Evolutionary conservation across 2,888 invertebrate species (phyloP).

Genomic region (Meloe dianella): DNA sequence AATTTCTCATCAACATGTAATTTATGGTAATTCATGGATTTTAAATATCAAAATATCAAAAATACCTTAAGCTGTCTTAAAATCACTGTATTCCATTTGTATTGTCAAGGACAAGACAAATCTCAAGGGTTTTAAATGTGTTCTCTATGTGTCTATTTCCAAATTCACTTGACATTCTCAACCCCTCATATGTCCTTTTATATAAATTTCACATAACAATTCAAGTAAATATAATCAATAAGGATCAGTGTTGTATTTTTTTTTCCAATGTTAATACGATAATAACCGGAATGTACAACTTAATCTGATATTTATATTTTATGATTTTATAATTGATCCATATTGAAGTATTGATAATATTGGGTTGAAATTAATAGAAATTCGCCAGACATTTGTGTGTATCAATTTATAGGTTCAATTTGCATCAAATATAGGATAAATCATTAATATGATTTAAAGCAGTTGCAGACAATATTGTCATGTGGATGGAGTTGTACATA

Average conservation of each 20-base stretch:
- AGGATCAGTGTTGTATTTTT: no score
- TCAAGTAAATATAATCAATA: conserved; percentile 8
- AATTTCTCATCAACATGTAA: not conserved
- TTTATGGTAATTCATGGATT: not conserved
- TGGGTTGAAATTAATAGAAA: conserved; percentile 17
- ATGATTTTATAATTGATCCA: conserved; percentile 12
- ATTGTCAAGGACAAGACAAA: no score
- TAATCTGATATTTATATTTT: no score
- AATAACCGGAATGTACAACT: no score
- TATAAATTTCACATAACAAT: conserved; percentile 5
- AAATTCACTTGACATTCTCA: conserved; percentile 3
- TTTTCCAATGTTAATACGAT: no score
- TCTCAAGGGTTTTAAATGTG: not conserved
- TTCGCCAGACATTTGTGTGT: conserved; percentile 9
- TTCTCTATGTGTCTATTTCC: not conserved
- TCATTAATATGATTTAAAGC: conserved; percentile 30
- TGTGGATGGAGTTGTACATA: conserved; percentile 32
- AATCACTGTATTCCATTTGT: no score
- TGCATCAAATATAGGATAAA: conserved; percentile 26
- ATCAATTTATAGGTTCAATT: conserved; percentile 32
- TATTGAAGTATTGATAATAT: not conserved
- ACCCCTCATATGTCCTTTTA: not conserved
- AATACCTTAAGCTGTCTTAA: no score
- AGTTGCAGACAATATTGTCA: conserved; percentile 28
- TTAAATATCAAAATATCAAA: not conserved